Percentiles rank a stretch among this genome's conserved stretches.
These are phyloP conservation scores for Holothuria leucospilota DNA, from an alignment of 53 echinoderm and acorn worm species.

Conservation along the genomic window DNA sequence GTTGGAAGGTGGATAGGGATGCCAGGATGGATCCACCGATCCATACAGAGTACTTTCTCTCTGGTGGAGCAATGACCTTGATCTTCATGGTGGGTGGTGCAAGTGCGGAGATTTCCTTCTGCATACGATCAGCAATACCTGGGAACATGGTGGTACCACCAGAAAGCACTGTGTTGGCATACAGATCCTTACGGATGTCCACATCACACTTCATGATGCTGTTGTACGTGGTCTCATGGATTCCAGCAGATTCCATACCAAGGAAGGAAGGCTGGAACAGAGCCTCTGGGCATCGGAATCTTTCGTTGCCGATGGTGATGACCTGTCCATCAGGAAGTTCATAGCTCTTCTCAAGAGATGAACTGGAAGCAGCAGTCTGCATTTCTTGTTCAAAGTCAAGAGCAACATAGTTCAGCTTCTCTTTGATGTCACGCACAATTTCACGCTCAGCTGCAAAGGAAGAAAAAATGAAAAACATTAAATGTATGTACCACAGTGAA, in stretches of 20 bases:
- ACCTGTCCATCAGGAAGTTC: slow-evolving; percentile 12
- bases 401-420: slow-evolving; percentile 89
- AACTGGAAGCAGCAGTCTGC: slow-evolving; percentile 79
- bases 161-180: slow-evolving; percentile 70
- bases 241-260: slow-evolving; percentile 70
- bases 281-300: slow-evolving; percentile 79
- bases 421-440: slow-evolving; percentile 98
- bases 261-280: slow-evolving; percentile 78
- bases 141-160: slow-evolving; percentile 83
- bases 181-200: slow-evolving; percentile 65
- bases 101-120: slow-evolving; percentile 70
- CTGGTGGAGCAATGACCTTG: slow-evolving; percentile 69
- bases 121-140: slow-evolving; percentile 77
- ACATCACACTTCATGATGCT: slow-evolving; percentile 79
- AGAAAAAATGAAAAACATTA: no score
- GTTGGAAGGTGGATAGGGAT: slow-evolving; percentile 61
- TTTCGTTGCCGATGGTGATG: slow-evolving; percentile 47
- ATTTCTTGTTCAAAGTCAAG: slow-evolving; percentile 88
- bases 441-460: slow-evolving; percentile 77
- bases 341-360: slow-evolving; percentile 13
- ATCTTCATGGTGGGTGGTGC: slow-evolving; percentile 47
- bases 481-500: no score
- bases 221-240: slow-evolving; percentile 79
- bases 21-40: slow-evolving; percentile 68
- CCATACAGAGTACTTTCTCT: slow-evolving; percentile 67